phyloP scores from a whole-genome alignment of 2,797 vertebrate species.

The Clamator glandarius region DNA sequence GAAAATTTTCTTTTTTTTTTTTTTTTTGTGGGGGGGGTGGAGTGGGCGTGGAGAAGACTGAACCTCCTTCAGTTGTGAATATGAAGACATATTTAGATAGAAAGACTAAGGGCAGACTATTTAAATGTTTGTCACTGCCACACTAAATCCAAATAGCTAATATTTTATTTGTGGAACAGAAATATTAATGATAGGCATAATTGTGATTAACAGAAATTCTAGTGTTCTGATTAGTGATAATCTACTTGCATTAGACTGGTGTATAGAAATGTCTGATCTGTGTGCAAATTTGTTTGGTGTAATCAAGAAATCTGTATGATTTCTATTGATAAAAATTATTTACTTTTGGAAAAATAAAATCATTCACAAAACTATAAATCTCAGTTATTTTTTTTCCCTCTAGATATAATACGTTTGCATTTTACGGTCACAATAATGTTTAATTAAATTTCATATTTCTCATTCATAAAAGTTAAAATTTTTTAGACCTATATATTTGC shows the following conservation, averaged over 20 bases:
- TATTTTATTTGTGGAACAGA: background rate
- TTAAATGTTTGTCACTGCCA: background rate
- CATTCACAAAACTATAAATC: background rate
- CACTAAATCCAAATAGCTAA: background rate
- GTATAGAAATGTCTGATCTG: background rate
- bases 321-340: background rate
- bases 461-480: background rate
- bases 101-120: background rate
- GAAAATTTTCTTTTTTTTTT: background rate
- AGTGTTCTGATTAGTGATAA: background rate
- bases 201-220: background rate
- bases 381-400: background rate
- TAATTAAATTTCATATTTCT: slow-evolving; percentile 37
- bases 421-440: slow-evolving; percentile 8
- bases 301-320: background rate
- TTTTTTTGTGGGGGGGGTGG: background rate
- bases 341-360: slow-evolving; percentile 17
- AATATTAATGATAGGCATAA: background rate
- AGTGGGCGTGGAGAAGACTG: background rate
- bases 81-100: background rate
- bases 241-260: background rate
- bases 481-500: slow-evolving; percentile 20
- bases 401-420: background rate
- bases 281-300: background rate
- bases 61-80: background rate